phyloP scores from a whole-genome alignment of 2,888 invertebrate species.

The Mythimna impura region DNA sequence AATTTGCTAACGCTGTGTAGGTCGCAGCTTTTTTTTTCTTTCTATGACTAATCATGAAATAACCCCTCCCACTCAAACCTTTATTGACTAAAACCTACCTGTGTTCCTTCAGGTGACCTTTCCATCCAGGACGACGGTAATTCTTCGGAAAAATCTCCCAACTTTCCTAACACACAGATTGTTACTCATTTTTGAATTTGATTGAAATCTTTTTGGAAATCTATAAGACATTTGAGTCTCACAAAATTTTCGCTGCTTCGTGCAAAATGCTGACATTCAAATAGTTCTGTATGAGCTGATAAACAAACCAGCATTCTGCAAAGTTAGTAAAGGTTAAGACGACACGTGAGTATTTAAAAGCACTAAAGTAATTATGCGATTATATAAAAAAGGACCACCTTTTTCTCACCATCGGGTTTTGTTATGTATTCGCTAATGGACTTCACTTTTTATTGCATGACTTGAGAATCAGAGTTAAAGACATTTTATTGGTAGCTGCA shows the following conservation, averaged over 20 bases:
- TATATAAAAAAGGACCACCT: background rate
- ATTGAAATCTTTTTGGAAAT: background rate
- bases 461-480: constrained; percentile 42
- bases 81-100: too few relatives aligned
- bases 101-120: too few relatives aligned
- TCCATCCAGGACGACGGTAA: too few relatives aligned
- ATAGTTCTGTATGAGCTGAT: constrained; percentile 4
- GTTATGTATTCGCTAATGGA: constrained; percentile 24
- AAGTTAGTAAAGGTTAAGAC: constrained; percentile 12
- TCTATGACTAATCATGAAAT: too few relatives aligned
- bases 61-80: too few relatives aligned
- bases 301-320: constrained; percentile 20
- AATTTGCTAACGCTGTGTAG: too few relatives aligned
- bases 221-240: background rate
- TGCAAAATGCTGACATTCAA: constrained; percentile 2
- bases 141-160: too few relatives aligned
- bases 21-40: too few relatives aligned
- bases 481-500: constrained; percentile 51
- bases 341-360: background rate
- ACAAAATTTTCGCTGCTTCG: background rate
- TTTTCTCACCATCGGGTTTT: constrained; percentile 9
- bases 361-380: constrained; percentile 4
- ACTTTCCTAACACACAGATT: too few relatives aligned
- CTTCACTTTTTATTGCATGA: constrained; percentile 29
- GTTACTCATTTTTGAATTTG: background rate